phyloP scores from a whole-genome alignment of 1,140 invertebrate genomes.

The Colletes latitarsis region DNA sequence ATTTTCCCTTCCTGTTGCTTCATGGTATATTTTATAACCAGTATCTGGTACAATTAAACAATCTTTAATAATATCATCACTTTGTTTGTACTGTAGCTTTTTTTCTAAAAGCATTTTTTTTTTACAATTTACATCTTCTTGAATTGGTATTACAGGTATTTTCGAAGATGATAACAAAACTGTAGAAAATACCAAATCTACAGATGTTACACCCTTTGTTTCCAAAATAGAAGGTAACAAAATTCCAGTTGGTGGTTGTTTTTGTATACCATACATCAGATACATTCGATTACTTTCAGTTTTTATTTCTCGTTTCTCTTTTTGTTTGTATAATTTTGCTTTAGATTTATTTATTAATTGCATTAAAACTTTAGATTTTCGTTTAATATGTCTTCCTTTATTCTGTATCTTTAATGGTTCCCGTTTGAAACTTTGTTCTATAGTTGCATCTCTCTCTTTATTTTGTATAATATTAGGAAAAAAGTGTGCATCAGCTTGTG shows the following conservation, averaged over 20 bases:
- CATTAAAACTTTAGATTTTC: conserved; percentile 14
- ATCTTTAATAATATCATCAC: conserved; percentile 69
- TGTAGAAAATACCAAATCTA: conserved; percentile 83
- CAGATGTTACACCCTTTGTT: conserved; percentile 68
- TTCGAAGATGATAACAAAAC: conserved; percentile 81
- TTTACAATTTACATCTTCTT: conserved; percentile 80
- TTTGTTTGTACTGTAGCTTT: conserved; percentile 64
- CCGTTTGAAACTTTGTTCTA: conserved; percentile 49
- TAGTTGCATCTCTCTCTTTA: conserved; percentile 17
- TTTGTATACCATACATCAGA: conserved; percentile 76
- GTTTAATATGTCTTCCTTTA: not conserved
- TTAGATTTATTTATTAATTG: conserved; percentile 5
- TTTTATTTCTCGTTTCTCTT: conserved; percentile 20
- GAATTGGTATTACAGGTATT: conserved; percentile 75
- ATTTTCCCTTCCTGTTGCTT: conserved; percentile 78
- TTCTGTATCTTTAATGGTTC: conserved; percentile 37
- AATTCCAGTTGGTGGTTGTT: conserved; percentile 75
- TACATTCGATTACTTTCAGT: conserved; percentile 55
- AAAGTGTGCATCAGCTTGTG: not conserved
- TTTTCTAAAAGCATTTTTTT: conserved; percentile 69
- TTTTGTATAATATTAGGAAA: conserved; percentile 17
- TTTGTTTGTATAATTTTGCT: conserved; percentile 11
- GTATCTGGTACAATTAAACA: conserved; percentile 79
- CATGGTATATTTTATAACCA: conserved; percentile 73
- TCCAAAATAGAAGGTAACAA: conserved; percentile 73